Evolutionary conservation across 2,888 invertebrate species (phyloP), one percentile per base, ranked within the genome.

Genomic region (Mylabris sibirica): DNA sequence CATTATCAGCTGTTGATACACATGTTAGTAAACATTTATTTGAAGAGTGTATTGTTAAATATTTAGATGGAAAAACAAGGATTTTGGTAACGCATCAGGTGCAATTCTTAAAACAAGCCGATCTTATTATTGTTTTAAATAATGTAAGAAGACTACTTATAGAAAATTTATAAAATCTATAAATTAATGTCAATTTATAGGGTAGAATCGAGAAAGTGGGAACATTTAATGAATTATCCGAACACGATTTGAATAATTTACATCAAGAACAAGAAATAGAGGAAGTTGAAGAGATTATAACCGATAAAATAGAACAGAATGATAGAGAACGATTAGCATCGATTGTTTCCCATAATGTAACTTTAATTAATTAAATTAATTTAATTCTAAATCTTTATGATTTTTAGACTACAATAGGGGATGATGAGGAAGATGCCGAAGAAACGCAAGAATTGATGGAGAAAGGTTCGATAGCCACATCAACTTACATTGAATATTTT

Each of bases 21-120:
- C 90, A 91, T 70, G 94, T 95, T 12, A 91, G 92, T 0, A 89
- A 90, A 70, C 91, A 92, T 81, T 84, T 95, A 11, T 93, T 94
- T 78, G 89, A 93, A 63, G 88, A 92, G 83, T 94, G 93, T 63
- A 90, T 93, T 65, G 85, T 85, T 17, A 85, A 87, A 2, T 85
- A 86, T 69, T 78, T 89, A 71, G 83, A 86, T 8, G 85, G 90
- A 70, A 90, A 91, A 80, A 92, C 93, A 0, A 87, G 93, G 49
- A 89, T 96, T 73, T 87, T 96, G 17, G 93, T 94, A 68, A 96
- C 96, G 0, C 95, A 96, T 84, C 95, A 96, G 81, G 85, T 94
- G 59, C 95, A 96, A 80, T 93, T 92, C 78, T 86, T 93, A 57
- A 89, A 89, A 75, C 80, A 87, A 24, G 92, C 90, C 0, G 90